Percentiles rank a stretch among this genome's conserved stretches.
phyloP scores from a whole-genome alignment of 2,113 vertebrate species.

The Motacilla alba region DNA sequence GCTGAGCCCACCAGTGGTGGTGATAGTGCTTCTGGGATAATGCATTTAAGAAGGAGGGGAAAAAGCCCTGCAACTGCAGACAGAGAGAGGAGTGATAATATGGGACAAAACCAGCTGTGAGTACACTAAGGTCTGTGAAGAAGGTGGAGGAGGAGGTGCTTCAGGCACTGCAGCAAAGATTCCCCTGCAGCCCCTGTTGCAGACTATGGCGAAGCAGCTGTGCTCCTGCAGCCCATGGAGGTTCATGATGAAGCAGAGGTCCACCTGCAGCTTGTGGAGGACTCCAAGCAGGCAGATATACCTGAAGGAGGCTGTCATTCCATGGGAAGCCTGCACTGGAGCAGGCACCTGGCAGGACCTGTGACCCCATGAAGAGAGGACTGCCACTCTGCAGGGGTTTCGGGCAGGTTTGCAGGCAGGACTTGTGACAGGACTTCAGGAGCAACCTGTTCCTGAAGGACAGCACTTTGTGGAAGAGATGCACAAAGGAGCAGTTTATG shows the following conservation, averaged over 20 bases:
- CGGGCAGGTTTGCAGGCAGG: not conserved
- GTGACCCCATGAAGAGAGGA: not conserved
- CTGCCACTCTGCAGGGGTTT: not conserved
- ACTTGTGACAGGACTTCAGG: not conserved
- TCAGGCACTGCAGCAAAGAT: not conserved
- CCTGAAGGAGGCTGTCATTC: not conserved
- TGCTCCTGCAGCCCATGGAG: not conserved
- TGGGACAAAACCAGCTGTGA: not conserved
- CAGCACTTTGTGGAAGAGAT: not conserved
- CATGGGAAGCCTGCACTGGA: not conserved
- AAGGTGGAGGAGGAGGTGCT: not conserved
- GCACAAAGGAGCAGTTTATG: not conserved
- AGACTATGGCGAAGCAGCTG: not conserved
- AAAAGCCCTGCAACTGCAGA: not conserved
- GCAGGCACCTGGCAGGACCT: not conserved
- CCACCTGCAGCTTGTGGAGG: not conserved
- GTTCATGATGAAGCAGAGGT: not conserved
- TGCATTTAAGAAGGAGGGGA: not conserved
- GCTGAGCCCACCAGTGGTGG: no score
- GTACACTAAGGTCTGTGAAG: not conserved
- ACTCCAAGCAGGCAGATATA: not conserved
- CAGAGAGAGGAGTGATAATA: not conserved
- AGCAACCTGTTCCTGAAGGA: not conserved
- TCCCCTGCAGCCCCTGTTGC: not conserved
- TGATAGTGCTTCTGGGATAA: not conserved